A percentile compares a stretch with the other conserved stretches of the same genome.
Evolutionary conservation across 2,113 vertebrate species (phyloP).

Genomic region (Oncorhynchus gorbuscha): DNA sequence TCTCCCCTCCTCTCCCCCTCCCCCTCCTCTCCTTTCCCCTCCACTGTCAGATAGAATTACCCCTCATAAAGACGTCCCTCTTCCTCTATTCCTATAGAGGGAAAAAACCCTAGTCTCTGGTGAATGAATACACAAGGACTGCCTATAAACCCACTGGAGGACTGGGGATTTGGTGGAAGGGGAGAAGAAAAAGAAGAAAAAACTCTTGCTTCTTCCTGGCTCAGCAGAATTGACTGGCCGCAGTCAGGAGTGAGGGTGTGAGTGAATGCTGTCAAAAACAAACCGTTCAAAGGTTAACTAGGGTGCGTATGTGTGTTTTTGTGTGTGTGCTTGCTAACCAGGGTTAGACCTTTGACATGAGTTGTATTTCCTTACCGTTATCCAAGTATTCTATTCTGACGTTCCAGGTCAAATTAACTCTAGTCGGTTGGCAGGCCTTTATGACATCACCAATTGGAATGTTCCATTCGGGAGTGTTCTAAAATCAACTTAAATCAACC

Average conservation of each 20-base stretch:
- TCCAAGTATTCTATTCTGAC: background rate
- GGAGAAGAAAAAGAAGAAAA: background rate
- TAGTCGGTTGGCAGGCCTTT: background rate
- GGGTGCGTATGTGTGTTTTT: too few species aligned
- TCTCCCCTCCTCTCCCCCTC: too few species aligned
- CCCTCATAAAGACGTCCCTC: conserved; percentile 22
- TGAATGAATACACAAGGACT: conserved; percentile 33
- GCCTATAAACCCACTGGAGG: conserved; percentile 32
- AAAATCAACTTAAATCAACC: background rate
- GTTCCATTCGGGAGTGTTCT: background rate
- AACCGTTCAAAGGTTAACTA: too few species aligned
- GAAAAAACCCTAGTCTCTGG: conserved; percentile 31
- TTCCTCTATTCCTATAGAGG: background rate
- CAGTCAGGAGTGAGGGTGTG: conserved; percentile 26
- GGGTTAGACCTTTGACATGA: too few species aligned
- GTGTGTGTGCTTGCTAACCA: too few species aligned
- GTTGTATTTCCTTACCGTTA: background rate
- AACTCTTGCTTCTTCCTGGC: conserved; percentile 25
- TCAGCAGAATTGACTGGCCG: conserved; percentile 35
- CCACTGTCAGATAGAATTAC: conserved; percentile 21
- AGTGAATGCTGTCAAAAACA: background rate
- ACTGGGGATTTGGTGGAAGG: background rate
- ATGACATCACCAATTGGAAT: background rate
- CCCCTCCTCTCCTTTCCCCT: background rate
- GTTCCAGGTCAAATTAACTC: background rate